Conservation (phyloP, 1,140 invertebrate species). For the Pemphigus obesinymphae region DNA sequence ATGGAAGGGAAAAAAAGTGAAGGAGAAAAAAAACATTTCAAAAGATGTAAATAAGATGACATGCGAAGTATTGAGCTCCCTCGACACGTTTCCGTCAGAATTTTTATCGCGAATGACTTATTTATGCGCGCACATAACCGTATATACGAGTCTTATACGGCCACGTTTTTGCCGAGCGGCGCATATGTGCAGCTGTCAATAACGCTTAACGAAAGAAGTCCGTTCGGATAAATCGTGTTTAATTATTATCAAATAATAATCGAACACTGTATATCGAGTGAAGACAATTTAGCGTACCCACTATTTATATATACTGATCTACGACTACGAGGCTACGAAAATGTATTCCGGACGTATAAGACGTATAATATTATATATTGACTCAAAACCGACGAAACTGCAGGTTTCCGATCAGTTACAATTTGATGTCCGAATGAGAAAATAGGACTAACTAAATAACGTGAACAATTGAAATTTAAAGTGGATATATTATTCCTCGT, state of each 20-base stretch:
- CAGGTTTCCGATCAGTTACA: too few species aligned
- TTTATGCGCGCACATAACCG: not conserved
- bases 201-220: not conserved
- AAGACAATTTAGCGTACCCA: not conserved
- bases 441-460: too few species aligned
- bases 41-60: conserved; percentile 30
- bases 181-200: not conserved
- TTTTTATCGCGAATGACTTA: not conserved
- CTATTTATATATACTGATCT: not conserved
- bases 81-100: conserved; percentile 11
- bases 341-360: too few species aligned
- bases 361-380: too few species aligned
- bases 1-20: not conserved
- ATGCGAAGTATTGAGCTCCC: conserved; percentile 5
- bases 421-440: too few species aligned
- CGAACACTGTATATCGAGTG: too few species aligned
- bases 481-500: too few species aligned
- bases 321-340: not conserved
- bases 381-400: too few species aligned
- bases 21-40: not conserved
- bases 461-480: too few species aligned
- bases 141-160: too few species aligned
- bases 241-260: not conserved
- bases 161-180: too few species aligned
- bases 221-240: not conserved